Percentiles rank a stretch among this genome's conserved stretches.
phyloP scores from a whole-genome alignment of 2,113 vertebrate genomes.

The Xiphorhynchus elegans region DNA sequence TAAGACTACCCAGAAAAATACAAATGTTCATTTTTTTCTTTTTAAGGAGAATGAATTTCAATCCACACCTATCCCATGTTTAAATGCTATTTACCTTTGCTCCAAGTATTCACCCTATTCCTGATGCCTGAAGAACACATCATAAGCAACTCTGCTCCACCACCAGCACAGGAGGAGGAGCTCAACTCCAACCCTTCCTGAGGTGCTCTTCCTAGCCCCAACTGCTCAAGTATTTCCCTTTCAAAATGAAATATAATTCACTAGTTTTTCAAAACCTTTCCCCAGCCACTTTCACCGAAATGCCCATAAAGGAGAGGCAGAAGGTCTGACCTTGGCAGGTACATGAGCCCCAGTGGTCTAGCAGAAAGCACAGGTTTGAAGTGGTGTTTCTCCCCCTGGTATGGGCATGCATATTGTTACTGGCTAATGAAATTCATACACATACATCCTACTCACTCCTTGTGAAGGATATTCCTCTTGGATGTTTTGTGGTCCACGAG shows the following conservation, averaged over 20 bases:
- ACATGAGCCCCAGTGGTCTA: not conserved
- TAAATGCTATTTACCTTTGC: not conserved
- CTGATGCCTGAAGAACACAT: not conserved
- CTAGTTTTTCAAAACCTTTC: not conserved
- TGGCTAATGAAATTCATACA: slow-evolving; percentile 49
- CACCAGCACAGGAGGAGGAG: rapidly evolving
- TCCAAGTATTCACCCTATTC: not conserved
- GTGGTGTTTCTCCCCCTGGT: not conserved
- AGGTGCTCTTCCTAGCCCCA: not conserved
- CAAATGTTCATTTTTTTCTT: not conserved
- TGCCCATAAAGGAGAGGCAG: not conserved
- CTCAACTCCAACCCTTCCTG: not conserved
- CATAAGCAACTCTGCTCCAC: not conserved
- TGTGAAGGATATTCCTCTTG: slow-evolving; percentile 28
- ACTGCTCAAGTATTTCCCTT: not conserved
- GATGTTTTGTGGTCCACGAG: not conserved
- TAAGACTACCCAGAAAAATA: not conserved
- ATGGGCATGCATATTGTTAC: slow-evolving; percentile 2
- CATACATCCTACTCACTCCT: slow-evolving; percentile 9
- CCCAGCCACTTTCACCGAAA: not conserved
- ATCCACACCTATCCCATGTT: not conserved
- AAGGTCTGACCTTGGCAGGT: not conserved
- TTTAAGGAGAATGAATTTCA: not conserved
- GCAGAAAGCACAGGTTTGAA: not conserved
- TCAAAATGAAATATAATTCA: not conserved